phyloP scores from a whole-genome alignment of 1,140 invertebrate genomes.

The Macrotrachela quadricornifera region DNA sequence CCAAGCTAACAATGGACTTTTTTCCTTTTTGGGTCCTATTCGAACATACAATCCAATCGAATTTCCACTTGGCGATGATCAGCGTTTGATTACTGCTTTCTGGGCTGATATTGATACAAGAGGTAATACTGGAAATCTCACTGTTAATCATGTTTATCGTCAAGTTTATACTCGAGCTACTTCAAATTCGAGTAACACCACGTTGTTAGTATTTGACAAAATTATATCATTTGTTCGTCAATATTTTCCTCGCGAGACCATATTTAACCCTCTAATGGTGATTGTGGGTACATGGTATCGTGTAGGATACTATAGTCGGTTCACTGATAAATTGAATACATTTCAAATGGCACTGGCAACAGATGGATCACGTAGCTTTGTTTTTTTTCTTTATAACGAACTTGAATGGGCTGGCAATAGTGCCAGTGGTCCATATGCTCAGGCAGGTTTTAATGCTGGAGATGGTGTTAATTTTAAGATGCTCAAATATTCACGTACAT shows the following conservation, averaged over 20 bases:
- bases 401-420: not conserved
- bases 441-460: conserved; percentile 1
- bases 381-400: not conserved
- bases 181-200: not conserved
- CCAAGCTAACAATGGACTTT: no score
- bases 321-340: not conserved
- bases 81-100: not conserved
- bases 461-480: not conserved
- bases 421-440: not conserved
- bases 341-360: not conserved
- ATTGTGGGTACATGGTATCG: not conserved
- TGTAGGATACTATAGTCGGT: not conserved
- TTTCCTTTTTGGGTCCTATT: no score
- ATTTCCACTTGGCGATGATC: no score
- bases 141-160: not conserved
- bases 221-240: not conserved
- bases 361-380: not conserved
- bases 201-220: not conserved
- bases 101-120: conserved; percentile 1
- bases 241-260: no score
- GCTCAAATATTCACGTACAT: not conserved
- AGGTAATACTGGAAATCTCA: not conserved
- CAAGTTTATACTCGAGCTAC: not conserved
- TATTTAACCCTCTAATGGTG: not conserved
- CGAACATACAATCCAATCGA: no score